phyloP scores from a whole-genome alignment of 64 coral and sea anemone genomes.

The Porites australiensis region DNA sequence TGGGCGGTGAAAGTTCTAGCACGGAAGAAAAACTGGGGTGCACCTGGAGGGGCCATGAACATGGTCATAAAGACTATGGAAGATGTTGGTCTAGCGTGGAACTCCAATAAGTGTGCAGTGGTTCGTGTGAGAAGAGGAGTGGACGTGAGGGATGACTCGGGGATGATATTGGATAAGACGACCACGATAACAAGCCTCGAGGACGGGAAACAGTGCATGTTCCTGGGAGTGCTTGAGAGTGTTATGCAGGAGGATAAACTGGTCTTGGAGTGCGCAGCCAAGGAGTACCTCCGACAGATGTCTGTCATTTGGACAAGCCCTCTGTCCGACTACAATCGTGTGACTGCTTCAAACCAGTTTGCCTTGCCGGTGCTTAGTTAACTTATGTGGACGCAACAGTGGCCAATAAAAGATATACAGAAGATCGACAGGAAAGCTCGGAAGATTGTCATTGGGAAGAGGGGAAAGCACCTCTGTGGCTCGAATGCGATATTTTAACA shows the following conservation, averaged over 20 bases:
- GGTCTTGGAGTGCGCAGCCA: too few relatives aligned
- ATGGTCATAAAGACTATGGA: too few relatives aligned
- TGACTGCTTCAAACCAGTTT: background rate
- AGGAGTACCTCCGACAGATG: too few relatives aligned
- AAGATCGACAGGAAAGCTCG: background rate
- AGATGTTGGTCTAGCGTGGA: background rate
- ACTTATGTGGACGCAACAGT: background rate
- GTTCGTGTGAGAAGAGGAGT: background rate
- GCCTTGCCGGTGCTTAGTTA: too few relatives aligned
- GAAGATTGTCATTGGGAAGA: background rate
- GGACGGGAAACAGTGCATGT: too few relatives aligned
- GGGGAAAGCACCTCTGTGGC: background rate
- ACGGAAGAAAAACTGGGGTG: background rate
- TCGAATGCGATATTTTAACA: background rate
- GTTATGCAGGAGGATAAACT: too few relatives aligned
- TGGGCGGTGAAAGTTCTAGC: background rate
- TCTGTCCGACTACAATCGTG: background rate
- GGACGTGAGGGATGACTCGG: too few relatives aligned
- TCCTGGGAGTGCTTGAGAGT: too few relatives aligned
- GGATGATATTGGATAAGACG: too few relatives aligned
- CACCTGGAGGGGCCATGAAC: constrained; percentile 26
- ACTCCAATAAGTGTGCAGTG: background rate
- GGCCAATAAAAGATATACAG: too few relatives aligned
- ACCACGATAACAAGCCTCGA: too few relatives aligned
- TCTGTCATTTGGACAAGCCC: too few relatives aligned